A percentile compares a stretch with the other conserved stretches of the same genome.
Evolutionary conservation across 2,888 invertebrate genomes (phyloP).

Genomic region (Eurytoma adleriae): DNA sequence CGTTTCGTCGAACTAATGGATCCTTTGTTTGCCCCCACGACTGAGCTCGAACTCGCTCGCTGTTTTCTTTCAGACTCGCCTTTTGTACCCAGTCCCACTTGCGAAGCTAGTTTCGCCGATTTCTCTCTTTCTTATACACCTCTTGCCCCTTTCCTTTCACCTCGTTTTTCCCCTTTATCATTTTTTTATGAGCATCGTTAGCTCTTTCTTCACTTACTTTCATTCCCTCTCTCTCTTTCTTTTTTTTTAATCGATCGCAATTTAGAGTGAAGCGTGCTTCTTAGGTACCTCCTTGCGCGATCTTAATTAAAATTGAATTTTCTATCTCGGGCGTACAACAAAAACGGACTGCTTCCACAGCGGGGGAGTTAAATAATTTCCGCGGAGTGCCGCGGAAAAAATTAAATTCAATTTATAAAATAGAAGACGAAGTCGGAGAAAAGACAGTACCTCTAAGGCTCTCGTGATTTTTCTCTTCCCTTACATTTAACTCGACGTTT

Average conservation of each 20-base stretch:
- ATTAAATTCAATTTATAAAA: slow-evolving; percentile 13
- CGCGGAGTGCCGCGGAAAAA: neutral
- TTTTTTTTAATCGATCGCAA: neutral
- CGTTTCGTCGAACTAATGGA: slow-evolving; percentile 57
- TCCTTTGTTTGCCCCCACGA: slow-evolving; percentile 57
- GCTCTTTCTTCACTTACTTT: neutral
- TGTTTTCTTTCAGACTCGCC: slow-evolving; percentile 33
- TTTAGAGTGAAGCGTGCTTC: no score
- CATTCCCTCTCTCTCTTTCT: neutral
- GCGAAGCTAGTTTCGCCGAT: no score
- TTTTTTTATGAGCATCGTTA: slow-evolving; percentile 26
- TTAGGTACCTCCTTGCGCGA: no score
- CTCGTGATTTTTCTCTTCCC: slow-evolving; percentile 38
- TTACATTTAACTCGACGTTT: slow-evolving; percentile 22
- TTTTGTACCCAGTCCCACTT: neutral
- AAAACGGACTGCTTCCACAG: no score
- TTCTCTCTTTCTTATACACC: neutral
- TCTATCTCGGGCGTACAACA: no score
- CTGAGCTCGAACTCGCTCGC: slow-evolving; percentile 45
- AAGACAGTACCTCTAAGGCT: slow-evolving; percentile 10
- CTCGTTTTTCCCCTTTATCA: slow-evolving; percentile 13
- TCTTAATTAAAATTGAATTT: no score
- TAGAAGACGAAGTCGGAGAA: neutral
- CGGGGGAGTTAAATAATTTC: no score
- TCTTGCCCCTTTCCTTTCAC: slow-evolving; percentile 2